Conservation (phyloP, 2,797 vertebrate species). For the Myotis findleyi region DNA sequence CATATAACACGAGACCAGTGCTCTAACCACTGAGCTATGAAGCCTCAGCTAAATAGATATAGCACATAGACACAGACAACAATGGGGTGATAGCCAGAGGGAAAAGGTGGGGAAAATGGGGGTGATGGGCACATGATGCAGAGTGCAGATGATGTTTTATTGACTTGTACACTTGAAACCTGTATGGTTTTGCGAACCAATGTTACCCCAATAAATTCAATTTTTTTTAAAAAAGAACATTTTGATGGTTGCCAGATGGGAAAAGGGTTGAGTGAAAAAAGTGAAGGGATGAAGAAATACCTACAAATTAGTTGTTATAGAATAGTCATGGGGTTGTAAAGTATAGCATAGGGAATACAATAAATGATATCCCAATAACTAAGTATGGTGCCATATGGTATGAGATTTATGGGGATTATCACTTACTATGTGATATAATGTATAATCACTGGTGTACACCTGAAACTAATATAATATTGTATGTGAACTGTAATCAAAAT, state of each 20-base stretch:
- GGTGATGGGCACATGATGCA: neutral
- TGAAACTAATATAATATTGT: neutral
- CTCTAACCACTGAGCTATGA: too few species aligned
- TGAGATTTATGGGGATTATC: neutral
- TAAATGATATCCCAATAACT: neutral
- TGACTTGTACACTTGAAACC: neutral
- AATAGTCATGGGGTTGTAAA: neutral
- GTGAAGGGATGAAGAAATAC: neutral
- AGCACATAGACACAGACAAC: neutral
- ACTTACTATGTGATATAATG: neutral
- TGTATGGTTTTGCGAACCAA: neutral
- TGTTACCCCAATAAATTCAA: neutral
- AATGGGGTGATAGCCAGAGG: neutral
- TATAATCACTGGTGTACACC: neutral
- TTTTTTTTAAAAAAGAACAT: neutral
- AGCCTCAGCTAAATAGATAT: neutral
- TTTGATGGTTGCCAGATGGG: neutral
- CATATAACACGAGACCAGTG: neutral
- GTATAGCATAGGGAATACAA: neutral
- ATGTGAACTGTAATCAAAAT: neutral
- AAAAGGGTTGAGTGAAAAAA: neutral
- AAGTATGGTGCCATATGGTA: neutral
- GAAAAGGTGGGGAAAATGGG: neutral
- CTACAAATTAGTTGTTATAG: neutral
- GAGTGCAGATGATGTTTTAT: neutral